These are phyloP conservation scores for Bursaphelenchus mucronatus DNA, from an alignment of 1,140 invertebrate species.

Conservation along the genomic window DNA sequence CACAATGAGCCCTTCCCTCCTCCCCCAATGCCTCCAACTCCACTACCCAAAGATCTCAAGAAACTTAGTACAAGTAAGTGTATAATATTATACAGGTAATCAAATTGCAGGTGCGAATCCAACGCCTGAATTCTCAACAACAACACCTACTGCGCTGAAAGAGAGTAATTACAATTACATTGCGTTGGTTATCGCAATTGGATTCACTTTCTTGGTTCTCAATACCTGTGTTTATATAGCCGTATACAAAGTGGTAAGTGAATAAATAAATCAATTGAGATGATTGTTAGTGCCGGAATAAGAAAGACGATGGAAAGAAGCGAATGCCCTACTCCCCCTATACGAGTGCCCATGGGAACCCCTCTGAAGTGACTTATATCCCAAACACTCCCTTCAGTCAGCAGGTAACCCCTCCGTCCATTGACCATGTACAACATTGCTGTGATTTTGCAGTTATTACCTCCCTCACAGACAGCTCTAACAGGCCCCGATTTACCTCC, in stretches of 20 bases:
- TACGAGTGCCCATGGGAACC: constrained; percentile 35
- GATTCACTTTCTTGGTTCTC: constrained; percentile 32
- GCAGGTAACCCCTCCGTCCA: constrained; percentile 23
- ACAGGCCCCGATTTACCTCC: not conserved
- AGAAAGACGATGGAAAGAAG: constrained; percentile 41
- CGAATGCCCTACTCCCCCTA: constrained; percentile 58
- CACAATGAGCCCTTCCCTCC: constrained; percentile 61
- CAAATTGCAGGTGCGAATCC: no score
- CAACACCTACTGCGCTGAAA: not conserved
- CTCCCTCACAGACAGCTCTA: not conserved
- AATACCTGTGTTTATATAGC: constrained; percentile 33
- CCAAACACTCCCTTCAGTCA: constrained; percentile 34
- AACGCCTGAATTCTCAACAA: no score
- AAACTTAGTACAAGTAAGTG: constrained; percentile 27
- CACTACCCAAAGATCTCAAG: constrained; percentile 39
- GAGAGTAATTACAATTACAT: constrained; percentile 17
- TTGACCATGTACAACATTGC: not conserved
- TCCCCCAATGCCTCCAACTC: constrained; percentile 53
- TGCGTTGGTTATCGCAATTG: constrained; percentile 27
- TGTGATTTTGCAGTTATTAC: not conserved
- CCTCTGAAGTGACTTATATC: constrained; percentile 42
- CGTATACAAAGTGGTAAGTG: constrained; percentile 36
- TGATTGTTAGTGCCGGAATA: constrained; percentile 38
- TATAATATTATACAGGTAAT: no score
- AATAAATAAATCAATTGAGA: not conserved